Percentiles rank a stretch among this genome's conserved stretches.
Evolutionary conservation across 2,113 vertebrate species (phyloP).

Genomic region (Caretta caretta): DNA sequence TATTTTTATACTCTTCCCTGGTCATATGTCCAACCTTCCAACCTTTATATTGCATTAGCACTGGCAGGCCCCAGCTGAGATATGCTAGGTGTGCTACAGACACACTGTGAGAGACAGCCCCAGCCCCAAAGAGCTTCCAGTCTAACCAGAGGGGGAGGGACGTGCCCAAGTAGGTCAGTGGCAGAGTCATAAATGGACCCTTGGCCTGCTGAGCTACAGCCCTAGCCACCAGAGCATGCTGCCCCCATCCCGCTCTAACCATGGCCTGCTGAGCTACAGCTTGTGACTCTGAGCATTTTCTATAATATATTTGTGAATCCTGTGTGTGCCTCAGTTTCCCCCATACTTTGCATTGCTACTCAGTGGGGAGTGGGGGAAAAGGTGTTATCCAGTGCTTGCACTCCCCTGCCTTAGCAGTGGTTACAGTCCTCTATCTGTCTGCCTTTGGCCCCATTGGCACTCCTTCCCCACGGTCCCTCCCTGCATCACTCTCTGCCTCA

Average conservation of each 20-base stretch:
- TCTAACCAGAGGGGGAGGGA: not conserved
- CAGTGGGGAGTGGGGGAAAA: too few relatives aligned
- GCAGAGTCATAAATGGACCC: not conserved
- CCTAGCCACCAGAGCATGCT: too few relatives aligned
- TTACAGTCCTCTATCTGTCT: not conserved
- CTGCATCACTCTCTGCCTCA: not conserved
- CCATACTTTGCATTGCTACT: not conserved
- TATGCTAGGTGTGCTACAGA: not conserved
- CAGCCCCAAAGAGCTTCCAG: not conserved
- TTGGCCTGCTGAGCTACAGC: not conserved
- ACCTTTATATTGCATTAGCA: not conserved
- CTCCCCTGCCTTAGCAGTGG: not conserved
- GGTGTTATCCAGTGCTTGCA: not conserved
- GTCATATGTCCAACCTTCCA: too few relatives aligned
- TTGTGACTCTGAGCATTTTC: too few relatives aligned
- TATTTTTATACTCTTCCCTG: too few relatives aligned
- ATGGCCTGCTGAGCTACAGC: not conserved
- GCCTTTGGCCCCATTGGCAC: not conserved
- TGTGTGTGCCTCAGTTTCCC: not conserved
- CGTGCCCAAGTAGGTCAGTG: not conserved
- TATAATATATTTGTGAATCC: too few relatives aligned
- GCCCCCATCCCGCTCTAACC: too few relatives aligned
- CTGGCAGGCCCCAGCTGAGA: not conserved
- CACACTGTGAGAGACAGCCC: not conserved
- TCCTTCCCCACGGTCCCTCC: not conserved